phyloP scores from a whole-genome alignment of 2,888 invertebrate species.

The Platycheirus albimanus region DNA sequence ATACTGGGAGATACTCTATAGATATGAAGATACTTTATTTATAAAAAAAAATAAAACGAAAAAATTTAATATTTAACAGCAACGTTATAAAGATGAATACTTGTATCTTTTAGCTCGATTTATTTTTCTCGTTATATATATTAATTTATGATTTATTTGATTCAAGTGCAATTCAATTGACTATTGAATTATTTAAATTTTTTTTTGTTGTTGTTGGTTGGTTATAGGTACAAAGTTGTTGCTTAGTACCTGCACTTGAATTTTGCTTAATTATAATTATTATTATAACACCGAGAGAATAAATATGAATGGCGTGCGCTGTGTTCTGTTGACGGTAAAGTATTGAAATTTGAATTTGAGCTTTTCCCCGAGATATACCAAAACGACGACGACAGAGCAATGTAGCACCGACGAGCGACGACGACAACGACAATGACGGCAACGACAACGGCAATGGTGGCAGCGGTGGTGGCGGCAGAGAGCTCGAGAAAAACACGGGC shows the following conservation, averaged over 20 bases:
- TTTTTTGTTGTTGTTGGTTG: background rate
- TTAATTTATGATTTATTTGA: background rate
- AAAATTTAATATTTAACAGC: constrained; percentile 32
- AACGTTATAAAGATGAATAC: constrained; percentile 32
- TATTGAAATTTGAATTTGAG: constrained; percentile 74
- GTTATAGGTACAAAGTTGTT: constrained; percentile 35
- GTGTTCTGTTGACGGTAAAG: constrained; percentile 76
- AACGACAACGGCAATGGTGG: constrained; percentile 5
- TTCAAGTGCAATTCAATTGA: constrained; percentile 52
- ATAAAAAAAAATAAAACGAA: background rate
- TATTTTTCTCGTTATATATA: background rate
- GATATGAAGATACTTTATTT: constrained; percentile 9
- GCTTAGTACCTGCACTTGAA: constrained; percentile 23
- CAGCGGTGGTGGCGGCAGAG: constrained; percentile 22
- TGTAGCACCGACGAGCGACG: background rate
- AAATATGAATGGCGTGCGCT: constrained; percentile 76
- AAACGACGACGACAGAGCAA: constrained; percentile 24
- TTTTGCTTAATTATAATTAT: constrained; percentile 66
- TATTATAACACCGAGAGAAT: constrained; percentile 76
- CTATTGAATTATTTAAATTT: constrained; percentile 38
- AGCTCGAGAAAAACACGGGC: constrained; percentile 44
- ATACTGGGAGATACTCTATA: constrained; percentile 9
- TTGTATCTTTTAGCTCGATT: constrained; percentile 27
- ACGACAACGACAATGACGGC: too few species aligned
- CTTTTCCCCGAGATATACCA: constrained; percentile 68